Evolutionary conservation across 2,888 invertebrate genomes (phyloP).

Genomic region (Sabatieria punctata): DNA sequence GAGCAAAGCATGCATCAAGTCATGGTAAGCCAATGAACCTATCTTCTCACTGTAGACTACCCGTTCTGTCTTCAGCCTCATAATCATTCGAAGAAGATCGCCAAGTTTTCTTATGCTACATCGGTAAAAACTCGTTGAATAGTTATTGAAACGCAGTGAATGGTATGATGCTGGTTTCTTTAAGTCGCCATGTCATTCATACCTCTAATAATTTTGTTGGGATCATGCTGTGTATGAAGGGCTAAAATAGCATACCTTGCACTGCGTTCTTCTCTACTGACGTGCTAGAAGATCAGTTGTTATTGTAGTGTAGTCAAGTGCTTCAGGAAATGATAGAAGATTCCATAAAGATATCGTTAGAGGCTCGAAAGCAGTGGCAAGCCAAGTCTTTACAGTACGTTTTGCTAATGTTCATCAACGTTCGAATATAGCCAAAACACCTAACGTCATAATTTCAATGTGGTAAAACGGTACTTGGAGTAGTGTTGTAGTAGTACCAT

Average conservation of each 20-base stretch:
- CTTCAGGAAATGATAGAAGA: slow-evolving; percentile 61
- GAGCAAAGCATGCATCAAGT: slow-evolving; percentile 60
- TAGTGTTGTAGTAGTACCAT: no score
- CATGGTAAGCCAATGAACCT: slow-evolving; percentile 40
- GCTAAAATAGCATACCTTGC: not conserved
- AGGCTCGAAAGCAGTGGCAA: slow-evolving; percentile 74
- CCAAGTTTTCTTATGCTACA: not conserved
- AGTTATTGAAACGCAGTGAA: not conserved
- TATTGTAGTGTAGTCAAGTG: slow-evolving; percentile 83
- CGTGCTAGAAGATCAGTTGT: not conserved
- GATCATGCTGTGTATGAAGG: no score
- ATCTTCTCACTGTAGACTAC: not conserved
- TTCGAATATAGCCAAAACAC: no score
- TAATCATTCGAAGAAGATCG: not conserved
- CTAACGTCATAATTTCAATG: no score
- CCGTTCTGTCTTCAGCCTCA: not conserved
- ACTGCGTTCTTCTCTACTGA: not conserved
- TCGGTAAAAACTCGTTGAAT: not conserved
- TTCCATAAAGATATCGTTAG: slow-evolving; percentile 62
- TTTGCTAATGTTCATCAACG: no score
- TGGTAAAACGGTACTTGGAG: no score
- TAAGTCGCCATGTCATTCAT: no score
- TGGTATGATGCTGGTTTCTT: no score
- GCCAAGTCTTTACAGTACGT: slow-evolving; percentile 49
- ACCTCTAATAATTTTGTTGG: no score